phyloP scores from a whole-genome alignment of 2,888 invertebrate genomes.

The Zygogramma bicolorata region DNA sequence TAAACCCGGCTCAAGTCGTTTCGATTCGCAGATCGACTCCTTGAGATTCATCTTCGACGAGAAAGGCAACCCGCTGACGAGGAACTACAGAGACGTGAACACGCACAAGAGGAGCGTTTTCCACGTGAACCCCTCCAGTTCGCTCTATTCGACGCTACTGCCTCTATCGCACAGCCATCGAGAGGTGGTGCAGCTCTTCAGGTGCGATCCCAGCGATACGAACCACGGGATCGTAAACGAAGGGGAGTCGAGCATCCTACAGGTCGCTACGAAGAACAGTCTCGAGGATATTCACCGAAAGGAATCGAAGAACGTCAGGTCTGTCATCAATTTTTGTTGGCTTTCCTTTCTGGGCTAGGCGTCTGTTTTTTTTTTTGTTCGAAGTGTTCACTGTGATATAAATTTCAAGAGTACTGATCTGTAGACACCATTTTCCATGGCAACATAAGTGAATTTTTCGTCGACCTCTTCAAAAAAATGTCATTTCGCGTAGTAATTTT shows the following conservation, averaged over 20 bases:
- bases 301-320: too few species aligned
- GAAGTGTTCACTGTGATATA: too few species aligned
- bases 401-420: too few species aligned
- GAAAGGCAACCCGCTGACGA: slow-evolving; percentile 65
- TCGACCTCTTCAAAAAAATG: too few species aligned
- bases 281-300: too few species aligned
- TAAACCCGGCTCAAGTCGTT: too few species aligned
- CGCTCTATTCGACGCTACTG: slow-evolving; percentile 68
- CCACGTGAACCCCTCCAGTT: slow-evolving; percentile 70
- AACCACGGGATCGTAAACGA: neutral
- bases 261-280: neutral
- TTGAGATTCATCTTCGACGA: slow-evolving; percentile 70
- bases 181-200: neutral
- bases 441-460: too few species aligned
- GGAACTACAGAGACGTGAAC: slow-evolving; percentile 71
- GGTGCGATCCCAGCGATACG: neutral
- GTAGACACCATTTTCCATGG: too few species aligned
- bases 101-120: slow-evolving; percentile 67
- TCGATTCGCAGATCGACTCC: slow-evolving; percentile 67
- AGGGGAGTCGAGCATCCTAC: neutral
- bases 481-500: too few species aligned
- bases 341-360: too few species aligned
- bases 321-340: too few species aligned
- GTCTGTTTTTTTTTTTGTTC: too few species aligned
- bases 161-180: slow-evolving; percentile 41